Evolutionary conservation across 2,888 invertebrate genomes (phyloP), one percentile per base, ranked within the genome.

Genomic region (Scaptomyza flava): DNA sequence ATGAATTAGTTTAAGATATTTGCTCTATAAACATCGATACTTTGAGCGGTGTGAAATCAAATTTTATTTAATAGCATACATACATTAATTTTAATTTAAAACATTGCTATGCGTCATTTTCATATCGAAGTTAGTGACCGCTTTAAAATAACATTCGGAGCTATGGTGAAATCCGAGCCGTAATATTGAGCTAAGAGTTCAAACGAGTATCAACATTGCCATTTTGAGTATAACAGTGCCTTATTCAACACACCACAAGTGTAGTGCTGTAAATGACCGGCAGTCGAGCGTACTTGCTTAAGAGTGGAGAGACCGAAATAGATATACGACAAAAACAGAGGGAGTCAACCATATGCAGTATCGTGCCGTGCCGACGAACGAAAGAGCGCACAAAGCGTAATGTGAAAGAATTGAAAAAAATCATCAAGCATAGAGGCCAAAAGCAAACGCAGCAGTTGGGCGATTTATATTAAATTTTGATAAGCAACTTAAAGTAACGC

Each of bases 381-480:
- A 68, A 75, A 85, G 78, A 79, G 76, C 63, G 79, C 73, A 80
- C 76, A 89, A 89, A 88, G 72, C 87, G 82, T 81, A 89, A 85
- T 77, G 79, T 72, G 75, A 68, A 73, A 79, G 80, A 83, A 87
- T 80, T 81, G 87, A 86, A 89, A 81, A 77, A 79, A 85, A 82
- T 90, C 87, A 84, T 84, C 89, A 86, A 87, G 89, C 87, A 86
- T 86, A 90, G 89, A 89, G 90, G 90, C 89, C 80, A 86, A 86
- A 82, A 78, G 78, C 80, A 74, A 80, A 69, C 77, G 76, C 64
- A 86, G 81, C 79, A 82, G 81, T 84, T 72, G 72, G 64, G 57
- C 77, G 59, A 81, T 74, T 79, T 77, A 53, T 68, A 80, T 58
- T 67, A 67, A 67, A 74, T 76, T 64, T 79, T 68, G 46, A 62